Conservation (phyloP, 2,888 invertebrate genomes). For the Trichogramma dendrolimi region DNA sequence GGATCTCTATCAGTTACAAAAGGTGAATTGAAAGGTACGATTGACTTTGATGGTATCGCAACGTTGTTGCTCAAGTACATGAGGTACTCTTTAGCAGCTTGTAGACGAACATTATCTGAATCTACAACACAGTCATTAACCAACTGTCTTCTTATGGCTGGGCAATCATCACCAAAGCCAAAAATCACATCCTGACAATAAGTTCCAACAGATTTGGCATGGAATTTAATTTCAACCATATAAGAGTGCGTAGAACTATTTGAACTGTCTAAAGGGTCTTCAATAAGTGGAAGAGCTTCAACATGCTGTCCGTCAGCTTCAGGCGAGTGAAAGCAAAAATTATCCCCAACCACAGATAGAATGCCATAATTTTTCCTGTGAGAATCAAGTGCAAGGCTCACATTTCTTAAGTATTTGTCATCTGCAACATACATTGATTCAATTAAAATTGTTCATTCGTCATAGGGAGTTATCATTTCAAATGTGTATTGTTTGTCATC, state of each 20-base stretch:
- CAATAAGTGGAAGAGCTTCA: not conserved
- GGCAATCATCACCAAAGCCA: conserved; percentile 64
- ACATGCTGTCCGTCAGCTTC: conserved; percentile 5
- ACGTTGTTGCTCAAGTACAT: conserved; percentile 63
- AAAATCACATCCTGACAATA: conserved; percentile 75
- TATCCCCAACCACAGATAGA: conserved; percentile 33
- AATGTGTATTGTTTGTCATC: too few species aligned
- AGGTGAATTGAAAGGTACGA: conserved; percentile 57
- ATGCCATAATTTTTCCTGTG: conserved; percentile 39
- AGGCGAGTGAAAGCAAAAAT: not conserved
- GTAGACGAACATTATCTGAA: conserved; percentile 62
- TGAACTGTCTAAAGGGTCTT: too few species aligned
- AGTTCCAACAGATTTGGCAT: conserved; percentile 54
- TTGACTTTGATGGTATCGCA: conserved; percentile 51
- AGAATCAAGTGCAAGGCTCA: conserved; percentile 37
- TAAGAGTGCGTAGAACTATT: not conserved
- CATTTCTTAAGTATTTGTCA: conserved; percentile 34
- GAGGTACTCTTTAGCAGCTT: conserved; percentile 63
- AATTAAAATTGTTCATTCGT: too few species aligned
- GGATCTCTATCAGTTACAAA: conserved; percentile 56
- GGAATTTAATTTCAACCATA: conserved; percentile 15
- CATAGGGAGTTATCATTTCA: too few species aligned
- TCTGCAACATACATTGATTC: conserved; percentile 26
- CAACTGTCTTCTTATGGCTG: conserved; percentile 63
- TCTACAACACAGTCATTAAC: conserved; percentile 74